Evolutionary conservation across 1,140 invertebrate species (phyloP).

Genomic region (Caenorhabditis briggsae): DNA sequence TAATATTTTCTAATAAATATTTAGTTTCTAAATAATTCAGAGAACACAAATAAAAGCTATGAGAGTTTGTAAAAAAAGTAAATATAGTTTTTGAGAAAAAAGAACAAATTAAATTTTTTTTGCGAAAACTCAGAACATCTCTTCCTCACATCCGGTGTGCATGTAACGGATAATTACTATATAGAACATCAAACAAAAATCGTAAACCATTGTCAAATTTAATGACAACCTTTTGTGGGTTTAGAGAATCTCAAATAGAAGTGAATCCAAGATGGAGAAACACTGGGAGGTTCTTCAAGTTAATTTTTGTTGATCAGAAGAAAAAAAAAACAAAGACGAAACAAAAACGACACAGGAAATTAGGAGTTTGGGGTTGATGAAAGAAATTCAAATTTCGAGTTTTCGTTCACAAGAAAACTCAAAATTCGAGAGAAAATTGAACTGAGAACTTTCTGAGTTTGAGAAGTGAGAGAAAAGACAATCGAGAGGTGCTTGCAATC

Average conservation of each 20-base stretch:
- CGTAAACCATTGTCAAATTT: neutral
- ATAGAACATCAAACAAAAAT: neutral
- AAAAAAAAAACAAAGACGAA: conserved; percentile 2
- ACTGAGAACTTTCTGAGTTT: conserved; percentile 10
- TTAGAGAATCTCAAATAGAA: too few species aligned
- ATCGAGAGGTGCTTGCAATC: neutral
- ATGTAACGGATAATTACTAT: neutral
- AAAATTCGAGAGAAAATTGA: too few species aligned
- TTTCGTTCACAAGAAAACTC: neutral
- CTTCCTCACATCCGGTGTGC: neutral
- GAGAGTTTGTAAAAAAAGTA: too few species aligned
- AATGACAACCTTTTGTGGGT: neutral
- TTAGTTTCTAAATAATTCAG: too few species aligned
- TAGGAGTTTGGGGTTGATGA: neutral
- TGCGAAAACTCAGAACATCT: too few species aligned
- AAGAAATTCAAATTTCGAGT: neutral
- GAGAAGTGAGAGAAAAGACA: neutral
- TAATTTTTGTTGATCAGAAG: neutral
- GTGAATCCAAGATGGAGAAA: neutral
- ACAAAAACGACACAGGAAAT: conserved; percentile 4
- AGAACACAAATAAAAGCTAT: too few species aligned
- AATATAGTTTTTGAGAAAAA: too few species aligned
- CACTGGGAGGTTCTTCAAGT: neutral
- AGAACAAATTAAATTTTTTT: too few species aligned
- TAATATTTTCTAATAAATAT: too few species aligned